A percentile compares a stretch with the other conserved stretches of the same genome.
phyloP scores from a whole-genome alignment of 64 coral and sea anemone species.

The Platygyra sinensis region DNA sequence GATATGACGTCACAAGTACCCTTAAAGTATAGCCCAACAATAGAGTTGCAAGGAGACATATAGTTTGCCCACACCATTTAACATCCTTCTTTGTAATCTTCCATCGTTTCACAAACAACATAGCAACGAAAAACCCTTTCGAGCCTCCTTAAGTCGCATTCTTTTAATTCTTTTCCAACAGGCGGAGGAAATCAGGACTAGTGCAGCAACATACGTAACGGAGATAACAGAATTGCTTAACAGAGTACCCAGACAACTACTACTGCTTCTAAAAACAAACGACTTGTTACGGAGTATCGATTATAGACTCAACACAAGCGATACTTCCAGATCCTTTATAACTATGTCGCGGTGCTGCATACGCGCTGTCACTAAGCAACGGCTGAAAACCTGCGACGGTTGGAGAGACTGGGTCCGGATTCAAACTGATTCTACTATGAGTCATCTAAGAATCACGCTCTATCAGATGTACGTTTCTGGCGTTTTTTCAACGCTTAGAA shows the following conservation, averaged over 20 bases:
- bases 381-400: constrained; percentile 23
- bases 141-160: too few species aligned
- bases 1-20: too few species aligned
- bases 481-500: constrained; percentile 23
- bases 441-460: constrained; percentile 50
- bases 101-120: too few species aligned
- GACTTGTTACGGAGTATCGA: constrained; percentile 81
- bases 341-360: constrained; percentile 85
- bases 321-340: constrained; percentile 55
- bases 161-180: constrained; percentile 4
- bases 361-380: constrained; percentile 63
- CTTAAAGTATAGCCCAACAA: too few species aligned
- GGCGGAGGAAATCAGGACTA: constrained; percentile 57
- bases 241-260: constrained; percentile 57
- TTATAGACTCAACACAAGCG: constrained; percentile 61
- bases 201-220: constrained; percentile 61
- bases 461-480: constrained; percentile 70
- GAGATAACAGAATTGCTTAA: constrained; percentile 68
- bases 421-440: constrained; percentile 38
- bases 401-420: constrained; percentile 61
- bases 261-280: constrained; percentile 80
- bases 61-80: too few species aligned
- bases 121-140: too few species aligned
- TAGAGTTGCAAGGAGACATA: too few species aligned
- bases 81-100: too few species aligned